Evolutionary conservation across 2,888 invertebrate species (phyloP).

Genomic region (Drosophila seclusa): DNA sequence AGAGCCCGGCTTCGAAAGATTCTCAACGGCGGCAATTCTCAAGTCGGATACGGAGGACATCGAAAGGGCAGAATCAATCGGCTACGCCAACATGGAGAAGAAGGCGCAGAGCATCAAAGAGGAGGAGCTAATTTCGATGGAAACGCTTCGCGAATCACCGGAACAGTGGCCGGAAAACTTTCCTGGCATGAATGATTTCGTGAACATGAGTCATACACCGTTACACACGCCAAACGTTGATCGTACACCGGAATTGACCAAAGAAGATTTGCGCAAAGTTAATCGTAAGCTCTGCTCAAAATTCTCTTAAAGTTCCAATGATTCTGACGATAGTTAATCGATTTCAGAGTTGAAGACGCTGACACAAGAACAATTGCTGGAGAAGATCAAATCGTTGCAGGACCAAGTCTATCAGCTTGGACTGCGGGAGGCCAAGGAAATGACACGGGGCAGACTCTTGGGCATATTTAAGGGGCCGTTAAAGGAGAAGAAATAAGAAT

Average conservation of each 20-base stretch:
- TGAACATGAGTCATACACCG: slow-evolving; percentile 88
- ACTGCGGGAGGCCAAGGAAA: slow-evolving; percentile 97
- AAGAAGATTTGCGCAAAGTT: slow-evolving; percentile 91
- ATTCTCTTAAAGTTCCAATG: background rate
- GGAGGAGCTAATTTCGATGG: slow-evolving; percentile 93
- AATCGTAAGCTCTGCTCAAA: slow-evolving; percentile 88
- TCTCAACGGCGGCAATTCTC: slow-evolving; percentile 56
- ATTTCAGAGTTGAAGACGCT: slow-evolving; percentile 89
- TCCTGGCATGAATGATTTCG: slow-evolving; percentile 95
- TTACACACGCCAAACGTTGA: slow-evolving; percentile 86
- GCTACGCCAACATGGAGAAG: slow-evolving; percentile 11
- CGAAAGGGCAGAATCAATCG: background rate
- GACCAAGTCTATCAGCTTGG: slow-evolving; percentile 97
- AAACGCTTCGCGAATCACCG: slow-evolving; percentile 96
- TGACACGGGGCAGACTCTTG: slow-evolving; percentile 97
- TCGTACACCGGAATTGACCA: slow-evolving; percentile 89
- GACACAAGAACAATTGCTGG: slow-evolving; percentile 93
- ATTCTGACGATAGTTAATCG: background rate
- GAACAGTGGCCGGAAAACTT: slow-evolving; percentile 98
- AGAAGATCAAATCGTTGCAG: slow-evolving; percentile 97
- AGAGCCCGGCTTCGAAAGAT: slow-evolving; percentile 50
- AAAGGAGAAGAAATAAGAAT: slow-evolving; percentile 29
- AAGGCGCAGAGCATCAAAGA: slow-evolving; percentile 49
- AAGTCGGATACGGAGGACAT: slow-evolving; percentile 45
- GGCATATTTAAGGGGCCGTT: slow-evolving; percentile 89